These are phyloP conservation scores for Okamejei kenojei DNA, from an alignment of 2,797 vertebrate genomes.

Conservation along the genomic window DNA sequence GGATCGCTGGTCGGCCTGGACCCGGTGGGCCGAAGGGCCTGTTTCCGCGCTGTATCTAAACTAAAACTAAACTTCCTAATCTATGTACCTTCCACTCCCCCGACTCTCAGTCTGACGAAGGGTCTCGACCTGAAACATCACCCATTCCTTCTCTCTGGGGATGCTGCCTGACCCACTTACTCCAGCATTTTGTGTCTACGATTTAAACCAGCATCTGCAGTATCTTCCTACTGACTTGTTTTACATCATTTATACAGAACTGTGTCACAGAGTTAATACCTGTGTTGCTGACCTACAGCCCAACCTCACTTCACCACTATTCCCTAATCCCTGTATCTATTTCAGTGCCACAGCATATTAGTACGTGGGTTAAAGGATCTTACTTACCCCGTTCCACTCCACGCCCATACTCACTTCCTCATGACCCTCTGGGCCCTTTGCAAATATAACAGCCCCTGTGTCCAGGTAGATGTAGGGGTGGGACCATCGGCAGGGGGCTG, in stretches of 20 bases:
- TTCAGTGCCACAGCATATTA: background rate
- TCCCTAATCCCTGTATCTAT: background rate
- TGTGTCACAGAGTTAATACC: too few relatives aligned
- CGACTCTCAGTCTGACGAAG: too few relatives aligned
- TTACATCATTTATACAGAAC: background rate
- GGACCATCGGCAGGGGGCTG: background rate
- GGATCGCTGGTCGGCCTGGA: too few relatives aligned
- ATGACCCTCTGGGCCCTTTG: background rate
- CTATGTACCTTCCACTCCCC: too few relatives aligned
- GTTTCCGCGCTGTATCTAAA: too few relatives aligned
- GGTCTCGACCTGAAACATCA: too few relatives aligned
- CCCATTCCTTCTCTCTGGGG: too few relatives aligned
- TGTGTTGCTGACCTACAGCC: background rate
- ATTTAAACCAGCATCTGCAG: too few relatives aligned
- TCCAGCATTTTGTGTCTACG: too few relatives aligned
- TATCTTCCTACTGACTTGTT: background rate
- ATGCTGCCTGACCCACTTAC: too few relatives aligned
- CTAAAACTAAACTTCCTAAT: too few relatives aligned
- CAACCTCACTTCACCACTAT: background rate
- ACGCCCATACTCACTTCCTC: constrained; percentile 36
- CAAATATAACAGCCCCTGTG: background rate
- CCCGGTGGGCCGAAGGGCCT: too few relatives aligned
- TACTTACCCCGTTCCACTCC: constrained; percentile 29
- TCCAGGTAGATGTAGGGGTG: background rate
- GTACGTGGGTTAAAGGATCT: background rate